Evolutionary conservation across 2,888 invertebrate species (phyloP).

Genomic region (Pandemis corylana): DNA sequence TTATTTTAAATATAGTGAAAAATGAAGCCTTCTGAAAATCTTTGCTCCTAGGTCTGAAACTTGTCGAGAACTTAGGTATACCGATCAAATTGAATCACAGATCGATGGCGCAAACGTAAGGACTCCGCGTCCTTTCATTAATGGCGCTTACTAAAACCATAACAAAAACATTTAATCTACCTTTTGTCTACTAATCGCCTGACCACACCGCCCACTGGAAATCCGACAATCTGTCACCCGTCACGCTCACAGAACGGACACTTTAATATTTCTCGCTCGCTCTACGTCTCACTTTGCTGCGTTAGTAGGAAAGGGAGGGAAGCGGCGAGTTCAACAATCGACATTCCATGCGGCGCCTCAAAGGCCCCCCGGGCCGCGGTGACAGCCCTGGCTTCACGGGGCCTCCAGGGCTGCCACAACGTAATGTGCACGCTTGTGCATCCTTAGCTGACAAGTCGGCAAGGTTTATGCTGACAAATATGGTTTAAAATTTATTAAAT

Average conservation of each 20-base stretch:
- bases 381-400: conserved; percentile 33
- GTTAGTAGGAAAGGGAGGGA: neutral
- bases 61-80: no score
- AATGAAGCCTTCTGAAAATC: no score
- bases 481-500: no score
- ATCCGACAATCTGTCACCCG: conserved; percentile 37
- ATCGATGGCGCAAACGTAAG: neutral
- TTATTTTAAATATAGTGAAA: no score
- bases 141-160: neutral
- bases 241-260: conserved; percentile 12
- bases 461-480: neutral
- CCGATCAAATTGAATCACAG: neutral
- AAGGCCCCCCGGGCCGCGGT: conserved; percentile 34
- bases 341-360: conserved; percentile 40
- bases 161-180: conserved; percentile 9
- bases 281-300: neutral
- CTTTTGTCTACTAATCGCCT: conserved; percentile 31
- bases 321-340: conserved; percentile 5
- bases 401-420: conserved; percentile 27
- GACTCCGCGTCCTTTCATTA: neutral
- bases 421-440: neutral
- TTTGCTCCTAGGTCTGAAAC: no score
- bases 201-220: conserved; percentile 37
- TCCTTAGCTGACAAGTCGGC: neutral
- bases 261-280: neutral